Conservation (phyloP, 2,113 vertebrate genomes). For the Forbesichthys papilliferus region DNA sequence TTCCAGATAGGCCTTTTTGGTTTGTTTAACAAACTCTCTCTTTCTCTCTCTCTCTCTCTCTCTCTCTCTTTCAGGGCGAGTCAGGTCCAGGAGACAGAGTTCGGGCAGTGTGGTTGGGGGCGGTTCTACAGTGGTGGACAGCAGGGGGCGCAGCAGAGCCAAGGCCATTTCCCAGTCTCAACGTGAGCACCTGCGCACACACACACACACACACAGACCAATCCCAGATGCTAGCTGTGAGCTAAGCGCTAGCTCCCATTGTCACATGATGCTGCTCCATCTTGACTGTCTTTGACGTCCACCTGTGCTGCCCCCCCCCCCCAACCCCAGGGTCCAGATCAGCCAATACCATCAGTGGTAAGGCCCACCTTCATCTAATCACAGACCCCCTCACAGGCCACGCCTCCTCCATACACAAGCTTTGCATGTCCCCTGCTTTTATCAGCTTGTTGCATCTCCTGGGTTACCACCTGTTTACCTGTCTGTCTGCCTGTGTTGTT, state of each 20-base stretch:
- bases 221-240: not conserved
- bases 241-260: not conserved
- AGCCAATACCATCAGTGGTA: conserved; percentile 99
- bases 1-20: too few relatives aligned
- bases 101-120: conserved; percentile 86
- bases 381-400: conserved; percentile 20
- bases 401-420: conserved; percentile 3
- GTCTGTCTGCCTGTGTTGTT: not conserved
- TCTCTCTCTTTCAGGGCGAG: conserved; percentile 80
- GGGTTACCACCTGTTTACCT: not conserved
- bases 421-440: conserved; percentile 47
- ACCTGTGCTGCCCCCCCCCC: conserved; percentile 91
- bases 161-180: conserved; percentile 98
- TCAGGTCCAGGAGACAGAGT: conserved; percentile 91
- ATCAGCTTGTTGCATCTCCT: conserved; percentile 19
- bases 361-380: conserved; percentile 81
- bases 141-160: conserved; percentile 92
- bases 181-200: conserved; percentile 80
- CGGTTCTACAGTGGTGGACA: conserved; percentile 83
- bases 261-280: conserved; percentile 68
- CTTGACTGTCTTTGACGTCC: conserved; percentile 82
- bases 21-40: not conserved
- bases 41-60: not conserved
- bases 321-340: conserved; percentile 98
- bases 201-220: not conserved